A percentile compares a stretch with the other conserved stretches of the same genome.
Evolutionary conservation across 2,797 vertebrate genomes (phyloP).

Genomic region (Leuciscus waleckii): DNA sequence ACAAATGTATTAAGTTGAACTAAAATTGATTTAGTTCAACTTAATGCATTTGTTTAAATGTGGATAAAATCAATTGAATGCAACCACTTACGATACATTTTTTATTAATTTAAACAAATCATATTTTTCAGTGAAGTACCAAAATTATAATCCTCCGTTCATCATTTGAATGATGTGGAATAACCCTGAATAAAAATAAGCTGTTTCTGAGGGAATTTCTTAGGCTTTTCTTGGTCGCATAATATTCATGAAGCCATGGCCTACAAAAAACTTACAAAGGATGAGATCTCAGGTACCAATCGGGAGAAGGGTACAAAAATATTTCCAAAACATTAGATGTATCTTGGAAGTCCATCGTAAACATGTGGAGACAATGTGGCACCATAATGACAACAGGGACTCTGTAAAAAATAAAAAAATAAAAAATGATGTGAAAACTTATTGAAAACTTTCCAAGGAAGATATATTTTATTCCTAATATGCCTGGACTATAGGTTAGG

Average conservation of each 20-base stretch:
- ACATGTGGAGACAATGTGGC: background rate
- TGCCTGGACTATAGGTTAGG: background rate
- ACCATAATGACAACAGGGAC: background rate
- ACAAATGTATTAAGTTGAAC: no score
- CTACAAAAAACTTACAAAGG: background rate
- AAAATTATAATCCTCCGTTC: background rate
- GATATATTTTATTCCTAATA: background rate
- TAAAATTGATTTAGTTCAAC: no score
- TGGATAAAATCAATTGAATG: no score
- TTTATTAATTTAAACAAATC: no score
- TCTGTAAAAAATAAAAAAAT: background rate
- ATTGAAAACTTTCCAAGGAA: background rate
- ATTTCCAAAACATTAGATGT: background rate
- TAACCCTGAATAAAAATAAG: background rate
- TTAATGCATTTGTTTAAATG: no score
- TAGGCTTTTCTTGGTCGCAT: background rate
- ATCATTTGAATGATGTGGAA: background rate
- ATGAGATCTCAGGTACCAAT: background rate
- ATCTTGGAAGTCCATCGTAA: background rate
- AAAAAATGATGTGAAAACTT: background rate
- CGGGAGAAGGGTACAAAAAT: background rate
- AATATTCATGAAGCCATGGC: background rate
- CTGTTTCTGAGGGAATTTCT: background rate
- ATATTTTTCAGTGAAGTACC: no score
- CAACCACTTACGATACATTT: no score